Evolutionary conservation across 2,888 invertebrate genomes (phyloP), one percentile per base, ranked within the genome.

Genomic region (Cheilosia urbana): DNA sequence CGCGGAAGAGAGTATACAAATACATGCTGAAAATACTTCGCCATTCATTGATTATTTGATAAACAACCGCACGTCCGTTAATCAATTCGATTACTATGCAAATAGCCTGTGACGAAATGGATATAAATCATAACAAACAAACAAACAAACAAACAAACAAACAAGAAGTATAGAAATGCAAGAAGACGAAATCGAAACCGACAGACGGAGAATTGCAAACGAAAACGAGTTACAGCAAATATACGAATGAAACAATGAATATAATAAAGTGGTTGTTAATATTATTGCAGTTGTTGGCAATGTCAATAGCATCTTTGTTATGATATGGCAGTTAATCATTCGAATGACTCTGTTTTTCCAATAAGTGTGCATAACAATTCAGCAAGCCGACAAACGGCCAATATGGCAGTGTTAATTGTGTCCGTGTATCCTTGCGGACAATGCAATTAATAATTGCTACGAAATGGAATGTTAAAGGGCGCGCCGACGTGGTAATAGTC

Each of bases 51-150:
- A 73, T 62, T 49, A 19, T 60, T 57, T 63, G 72, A 24, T 62
- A 24, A 78, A 84, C 79, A 84, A 40, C 75, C 45, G 37, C 79
- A 84, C 69, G 69, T 79, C 47, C 65, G 69, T 69, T 79, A 57
- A 83, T 65, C 60, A 75, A 71, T 69, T 80, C 13, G 47, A 60
- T 71, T 73, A 73, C 75, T 65, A 83, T 83, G 73, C 68, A 79
- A 79, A 79, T 84, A 58, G 17, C 51, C 7, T 40, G n/a, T 21
- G 65, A 71, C 65, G 62, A 77, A 76, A 69, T 57, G 19, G 34
- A 45, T 63, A 53, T 34, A 69, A 75, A 65, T 75, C 53, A 75
- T 63, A 57, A 73, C 53, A 30, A 30, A 30, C 30, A 27, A 34
- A 11, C 17, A 63, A 40, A 63, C 24, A 49, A 57, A 73, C 53